These are phyloP conservation scores for Lasius platythorax DNA, from an alignment of 2,888 invertebrate genomes.

Conservation along the genomic window DNA sequence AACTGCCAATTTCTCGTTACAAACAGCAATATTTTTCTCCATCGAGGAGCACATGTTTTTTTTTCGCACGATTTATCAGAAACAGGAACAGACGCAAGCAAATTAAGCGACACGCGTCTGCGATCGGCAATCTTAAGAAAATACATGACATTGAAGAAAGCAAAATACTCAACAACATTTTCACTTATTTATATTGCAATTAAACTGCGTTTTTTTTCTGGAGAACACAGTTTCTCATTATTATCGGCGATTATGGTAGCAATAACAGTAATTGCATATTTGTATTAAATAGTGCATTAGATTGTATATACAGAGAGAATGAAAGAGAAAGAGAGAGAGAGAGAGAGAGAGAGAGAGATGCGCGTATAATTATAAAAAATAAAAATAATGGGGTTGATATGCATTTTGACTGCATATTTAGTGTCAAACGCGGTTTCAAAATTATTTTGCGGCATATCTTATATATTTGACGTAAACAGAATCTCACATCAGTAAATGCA, in stretches of 20 bases:
- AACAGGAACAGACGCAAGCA: neutral
- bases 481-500: neutral
- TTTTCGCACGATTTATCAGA: neutral
- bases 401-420: neutral
- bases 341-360: neutral
- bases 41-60: neutral
- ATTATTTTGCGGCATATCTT: neutral
- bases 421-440: neutral
- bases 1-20: neutral
- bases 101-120: neutral
- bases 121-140: neutral
- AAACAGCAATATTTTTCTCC: neutral
- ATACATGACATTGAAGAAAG: neutral
- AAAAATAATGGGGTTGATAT: neutral
- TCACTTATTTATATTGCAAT: neutral
- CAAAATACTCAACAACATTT: neutral
- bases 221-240: neutral
- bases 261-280: neutral
- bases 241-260: constrained; percentile 8
- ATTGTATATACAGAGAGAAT: constrained; percentile 16
- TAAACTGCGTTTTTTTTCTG: neutral
- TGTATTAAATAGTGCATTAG: constrained; percentile 26
- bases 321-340: neutral
- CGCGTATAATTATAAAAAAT: neutral
- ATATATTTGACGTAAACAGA: neutral